phyloP scores from a whole-genome alignment of 2,888 invertebrate genomes.

The Dermolepida albohirtum region DNA sequence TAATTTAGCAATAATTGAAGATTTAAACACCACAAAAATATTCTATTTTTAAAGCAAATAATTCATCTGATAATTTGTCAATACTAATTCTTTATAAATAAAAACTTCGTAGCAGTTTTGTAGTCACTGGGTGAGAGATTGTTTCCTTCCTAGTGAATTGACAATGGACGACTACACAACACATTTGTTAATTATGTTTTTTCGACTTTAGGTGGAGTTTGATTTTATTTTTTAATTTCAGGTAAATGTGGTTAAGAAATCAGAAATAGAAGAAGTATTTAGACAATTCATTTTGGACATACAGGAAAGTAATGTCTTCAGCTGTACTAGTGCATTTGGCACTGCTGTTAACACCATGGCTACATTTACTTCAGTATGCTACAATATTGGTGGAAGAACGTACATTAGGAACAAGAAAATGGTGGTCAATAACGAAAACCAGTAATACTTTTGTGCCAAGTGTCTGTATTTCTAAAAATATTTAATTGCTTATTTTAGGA shows the following conservation, averaged over 20 bases:
- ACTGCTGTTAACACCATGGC: slow-evolving; percentile 43
- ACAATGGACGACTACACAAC: too few relatives aligned
- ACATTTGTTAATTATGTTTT: too few relatives aligned
- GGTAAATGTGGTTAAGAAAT: slow-evolving; percentile 31
- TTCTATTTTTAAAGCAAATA: too few relatives aligned
- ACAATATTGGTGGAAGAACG: slow-evolving; percentile 46
- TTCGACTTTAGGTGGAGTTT: too few relatives aligned
- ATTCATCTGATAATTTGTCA: too few relatives aligned
- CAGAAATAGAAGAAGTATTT: slow-evolving; percentile 41
- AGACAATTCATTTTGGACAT: slow-evolving; percentile 47
- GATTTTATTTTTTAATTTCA: slow-evolving; percentile 26
- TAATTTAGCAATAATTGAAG: neutral
- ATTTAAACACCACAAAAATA: neutral
- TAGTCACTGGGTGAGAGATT: too few relatives aligned
- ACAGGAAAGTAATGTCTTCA: slow-evolving; percentile 40
- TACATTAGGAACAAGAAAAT: slow-evolving; percentile 48
- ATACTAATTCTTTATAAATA: too few relatives aligned
- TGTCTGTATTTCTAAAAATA: neutral
- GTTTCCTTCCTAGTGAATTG: too few relatives aligned
- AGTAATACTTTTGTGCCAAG: slow-evolving; percentile 16
- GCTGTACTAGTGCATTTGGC: neutral
- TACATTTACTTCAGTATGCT: slow-evolving; percentile 43
- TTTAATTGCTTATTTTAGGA: slow-evolving; percentile 29
- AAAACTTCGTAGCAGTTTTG: too few relatives aligned
- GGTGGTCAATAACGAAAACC: slow-evolving; percentile 36